Base-by-base conservation (phyloP, 2,888 invertebrate species). In the Pseudococcus viburni region DNA sequence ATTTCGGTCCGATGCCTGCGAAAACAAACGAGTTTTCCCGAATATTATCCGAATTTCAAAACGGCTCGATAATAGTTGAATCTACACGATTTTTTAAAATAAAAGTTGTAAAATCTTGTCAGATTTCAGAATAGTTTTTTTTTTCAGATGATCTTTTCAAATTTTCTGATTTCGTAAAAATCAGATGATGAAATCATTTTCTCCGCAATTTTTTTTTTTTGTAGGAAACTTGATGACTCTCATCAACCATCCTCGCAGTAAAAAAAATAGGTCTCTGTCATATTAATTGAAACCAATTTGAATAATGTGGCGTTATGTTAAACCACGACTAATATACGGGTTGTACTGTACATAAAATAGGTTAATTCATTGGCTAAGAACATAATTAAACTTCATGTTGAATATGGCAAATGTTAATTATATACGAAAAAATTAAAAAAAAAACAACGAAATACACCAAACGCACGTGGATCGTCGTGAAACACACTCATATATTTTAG, bases 401-500 rank as follows among this genome's bases (percentile, higher is more conserved):
- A 85, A 85, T 22, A 17, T 59, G 26, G 85, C 85, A 59, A 85
- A 85, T 85, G 85, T 55, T 85, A 59, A 59, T 64, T 85, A 85
- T 55, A n/a, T 39, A 15, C 22, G 33, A 84, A 51, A 22, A 39
- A 80, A 22, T 8, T 17, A 73, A 26, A 22, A 64, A 59, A 59
- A 59, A 64, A 8, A 0, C 6, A 6, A 33, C 80, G 80, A 19
- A 83, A 26, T 42, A 42, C 42, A 7, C 42, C 42, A 42, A 3
- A 46, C 80, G n/a, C 59, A 46, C 80, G 80, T 83, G 80, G 42
- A 80, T 42, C 42, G 8, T 17, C 26, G 33, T 33, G 73, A 17
- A 12, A 39, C 3, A 39, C 39, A 11, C 42, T 39, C 55, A n/a
- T 55, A 55, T 55, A 55, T 64, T 64, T 64, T 22, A 64, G 64